Conservation (phyloP, 2,113 vertebrate species). For the Phylloscopus trochilus region DNA sequence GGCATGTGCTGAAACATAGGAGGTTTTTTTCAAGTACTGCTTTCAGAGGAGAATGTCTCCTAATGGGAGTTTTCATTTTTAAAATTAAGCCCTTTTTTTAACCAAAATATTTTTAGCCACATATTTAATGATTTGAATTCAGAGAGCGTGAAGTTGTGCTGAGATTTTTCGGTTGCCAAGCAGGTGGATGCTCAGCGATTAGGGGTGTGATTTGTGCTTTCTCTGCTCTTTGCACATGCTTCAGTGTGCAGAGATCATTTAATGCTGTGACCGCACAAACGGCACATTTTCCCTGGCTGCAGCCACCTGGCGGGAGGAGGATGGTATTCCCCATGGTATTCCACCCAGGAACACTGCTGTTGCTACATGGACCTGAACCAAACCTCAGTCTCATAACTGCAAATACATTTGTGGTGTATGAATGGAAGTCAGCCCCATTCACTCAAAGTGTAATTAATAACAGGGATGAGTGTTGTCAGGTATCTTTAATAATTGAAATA, state of each 20-base stretch:
- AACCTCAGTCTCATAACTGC: neutral
- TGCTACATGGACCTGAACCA: accelerated
- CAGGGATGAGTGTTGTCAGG: neutral
- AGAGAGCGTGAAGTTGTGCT: neutral
- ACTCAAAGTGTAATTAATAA: neutral
- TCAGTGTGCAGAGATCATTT: conserved; percentile 5
- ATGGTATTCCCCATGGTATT: neutral
- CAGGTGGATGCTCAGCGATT: neutral
- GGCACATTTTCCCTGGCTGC: neutral
- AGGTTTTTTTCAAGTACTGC: neutral
- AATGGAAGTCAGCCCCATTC: neutral
- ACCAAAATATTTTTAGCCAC: neutral
- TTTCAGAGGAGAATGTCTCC: neutral
- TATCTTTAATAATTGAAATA: neutral
- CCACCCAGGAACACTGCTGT: neutral
- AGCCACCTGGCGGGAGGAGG: neutral
- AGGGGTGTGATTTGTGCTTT: conserved; percentile 46
- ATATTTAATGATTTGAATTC: neutral
- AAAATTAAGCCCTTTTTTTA: neutral
- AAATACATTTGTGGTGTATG: neutral
- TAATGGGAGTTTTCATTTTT: neutral
- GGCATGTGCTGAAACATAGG: neutral
- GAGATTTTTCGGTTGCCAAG: neutral
- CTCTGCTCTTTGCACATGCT: neutral
- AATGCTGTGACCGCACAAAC: conserved; percentile 59